These are phyloP conservation scores for Squalus acanthias DNA, from an alignment of 2,797 vertebrate species.

Conservation along the genomic window DNA sequence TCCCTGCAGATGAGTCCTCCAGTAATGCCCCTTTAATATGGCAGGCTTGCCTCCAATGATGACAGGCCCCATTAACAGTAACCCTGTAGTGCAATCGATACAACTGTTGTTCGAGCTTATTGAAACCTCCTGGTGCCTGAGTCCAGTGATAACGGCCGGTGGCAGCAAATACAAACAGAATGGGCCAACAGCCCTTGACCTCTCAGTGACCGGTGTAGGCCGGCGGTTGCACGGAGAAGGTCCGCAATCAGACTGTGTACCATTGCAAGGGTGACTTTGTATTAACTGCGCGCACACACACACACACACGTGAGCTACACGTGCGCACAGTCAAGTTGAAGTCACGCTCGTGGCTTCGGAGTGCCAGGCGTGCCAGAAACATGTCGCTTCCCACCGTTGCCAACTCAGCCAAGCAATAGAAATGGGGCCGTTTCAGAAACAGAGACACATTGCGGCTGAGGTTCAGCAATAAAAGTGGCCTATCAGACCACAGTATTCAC, in stretches of 20 bases:
- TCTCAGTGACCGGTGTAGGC: background rate
- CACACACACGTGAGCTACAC: background rate
- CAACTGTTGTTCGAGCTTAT: background rate
- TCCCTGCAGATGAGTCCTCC: background rate
- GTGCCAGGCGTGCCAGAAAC: background rate
- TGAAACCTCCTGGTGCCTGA: background rate
- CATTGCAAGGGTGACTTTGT: background rate
- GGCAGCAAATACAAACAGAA: background rate
- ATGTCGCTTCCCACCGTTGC: background rate
- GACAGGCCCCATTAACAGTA: background rate
- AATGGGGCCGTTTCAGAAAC: no score
- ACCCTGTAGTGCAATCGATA: background rate
- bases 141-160: background rate
- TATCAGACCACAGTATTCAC: background rate
- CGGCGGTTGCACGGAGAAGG: background rate
- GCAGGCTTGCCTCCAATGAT: background rate
- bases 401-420: background rate
- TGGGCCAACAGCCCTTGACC: background rate
- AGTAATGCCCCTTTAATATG: conserved; percentile 9
- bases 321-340: no score
- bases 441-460: no score
- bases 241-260: background rate
- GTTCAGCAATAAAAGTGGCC: background rate
- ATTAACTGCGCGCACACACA: background rate
- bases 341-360: background rate